Percentiles rank a stretch among this genome's conserved stretches.
These are phyloP conservation scores for Musca vetustissima DNA, from an alignment of 1,140 invertebrate genomes.

Conservation along the genomic window DNA sequence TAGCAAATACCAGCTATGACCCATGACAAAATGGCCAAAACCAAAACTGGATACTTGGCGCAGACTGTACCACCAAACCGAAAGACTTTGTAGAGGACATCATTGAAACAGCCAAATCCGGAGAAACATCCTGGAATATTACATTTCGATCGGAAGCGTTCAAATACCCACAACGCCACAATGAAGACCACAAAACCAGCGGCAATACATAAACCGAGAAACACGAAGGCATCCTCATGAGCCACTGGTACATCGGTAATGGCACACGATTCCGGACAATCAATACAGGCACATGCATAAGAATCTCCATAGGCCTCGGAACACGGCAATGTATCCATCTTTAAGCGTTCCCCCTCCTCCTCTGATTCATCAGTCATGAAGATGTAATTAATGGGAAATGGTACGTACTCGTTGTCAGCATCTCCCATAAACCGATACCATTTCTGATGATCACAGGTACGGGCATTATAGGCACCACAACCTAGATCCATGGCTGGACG, in stretches of 20 bases:
- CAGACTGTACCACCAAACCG: conserved; percentile 62
- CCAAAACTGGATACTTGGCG: conserved; percentile 64
- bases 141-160: conserved; percentile 16
- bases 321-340: conserved; percentile 61
- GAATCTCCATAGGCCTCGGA: conserved; percentile 61
- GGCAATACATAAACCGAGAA: conserved; percentile 47
- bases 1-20: conserved; percentile 62
- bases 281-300: conserved; percentile 74
- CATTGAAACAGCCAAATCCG: conserved; percentile 54
- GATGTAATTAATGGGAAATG: conserved; percentile 68
- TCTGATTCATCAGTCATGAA: conserved; percentile 42
- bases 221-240: conserved; percentile 41
- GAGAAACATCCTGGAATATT: conserved; percentile 29
- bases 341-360: conserved; percentile 57
- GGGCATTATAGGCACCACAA: conserved; percentile 66
- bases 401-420: conserved; percentile 60
- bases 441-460: conserved; percentile 61
- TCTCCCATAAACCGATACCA: conserved; percentile 68
- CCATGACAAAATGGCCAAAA: conserved; percentile 64
- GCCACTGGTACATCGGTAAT: conserved; percentile 57
- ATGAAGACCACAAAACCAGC: conserved; percentile 54
- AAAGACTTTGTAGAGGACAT: conserved; percentile 59
- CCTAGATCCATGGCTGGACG: conserved; percentile 68
- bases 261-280: conserved; percentile 70
- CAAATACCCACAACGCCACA: conserved; percentile 37